Evolutionary conservation across 2,797 vertebrate species (phyloP), one percentile per base, ranked within the genome.

Genomic region (Sebastolobus alascanus): DNA sequence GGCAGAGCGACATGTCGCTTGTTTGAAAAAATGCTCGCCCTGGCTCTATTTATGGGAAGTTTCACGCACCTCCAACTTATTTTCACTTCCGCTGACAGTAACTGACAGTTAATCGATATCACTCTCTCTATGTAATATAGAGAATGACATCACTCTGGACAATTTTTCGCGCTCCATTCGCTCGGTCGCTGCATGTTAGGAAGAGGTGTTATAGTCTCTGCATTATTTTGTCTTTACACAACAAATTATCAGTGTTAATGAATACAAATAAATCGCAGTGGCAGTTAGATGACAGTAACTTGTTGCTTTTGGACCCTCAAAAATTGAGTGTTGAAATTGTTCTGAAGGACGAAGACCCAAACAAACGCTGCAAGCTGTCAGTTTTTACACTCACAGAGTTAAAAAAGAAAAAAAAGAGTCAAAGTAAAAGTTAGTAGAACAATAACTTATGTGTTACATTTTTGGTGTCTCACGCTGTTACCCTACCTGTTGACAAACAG

Each of bases 401-500:
- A 50, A 50, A 37, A 9, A 7, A 37, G n/a, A 18, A 50, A 50
- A 18, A 50, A 20, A 50, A 50, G 14, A 16, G 59, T 18, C 7
- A 2, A 13, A 35, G n/a, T 43, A 27, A 18, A 52, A 56, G 33
- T 13, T 50, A 46, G 14, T 3, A 11, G 38, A 54, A 70, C 4
- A 56, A 0, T 37, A 22, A 20, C 8, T 16, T n/a, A 14, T 1
- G 31, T 56, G 8, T 31, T 68, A n/a, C 9, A 56, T 18, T 13
- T 43, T 71, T 31, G 7, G 4, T 43, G 31, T 52, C 18, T 52
- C 6, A 29, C 63, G 33, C 5, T 46, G 40, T 73, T 5, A 20
- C n/a, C 73, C 3, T 77, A 90, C 90, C 84, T 82, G 67, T 74
- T 74, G 8, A 75, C 16, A 58, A 63, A 67, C 18, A 89, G 63